Base-by-base conservation (phyloP, 2,797 vertebrate genomes). In the Ciconia nigra region DNA sequence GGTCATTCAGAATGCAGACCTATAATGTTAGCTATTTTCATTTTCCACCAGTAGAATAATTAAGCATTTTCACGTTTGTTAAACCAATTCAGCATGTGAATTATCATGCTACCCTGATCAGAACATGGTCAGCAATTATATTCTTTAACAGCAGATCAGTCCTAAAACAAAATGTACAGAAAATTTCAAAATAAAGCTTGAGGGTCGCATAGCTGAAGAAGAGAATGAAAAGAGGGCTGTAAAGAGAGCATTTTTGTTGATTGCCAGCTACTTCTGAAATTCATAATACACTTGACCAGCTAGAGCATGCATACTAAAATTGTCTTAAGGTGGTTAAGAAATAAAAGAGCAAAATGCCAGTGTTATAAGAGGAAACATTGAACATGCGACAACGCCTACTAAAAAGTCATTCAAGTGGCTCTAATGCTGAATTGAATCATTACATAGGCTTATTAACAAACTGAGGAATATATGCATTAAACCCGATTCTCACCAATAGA, bases 111-210 rank as follows among this genome's bases (percentile, higher is more conserved):
- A 4, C 22, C 22, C 74, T 33, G 54, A 28, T 24, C 79, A 77
- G 65, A 67, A 39, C 35, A 17, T 2, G 41, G 46, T 10, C 62
- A 51, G 33, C 33, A 52, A 7, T 7, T 17, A 16, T 9, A 10
- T 24, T 29, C 51, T 54, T 31, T 6, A 5, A 10, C 5, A 61
- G 6, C 46, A 31, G 33, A 70, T 19, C 21, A 15, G 17, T 37
- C 47, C 24, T 26, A 9, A 22, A 51, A 2, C 15, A 35, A 47
- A 57, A 6, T 0, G 9, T 3, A 10, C 0, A 35, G 42, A 17
- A 70, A 70, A 9, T 14, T 54, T 71, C 61, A 33, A 52, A 1
- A 39, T 15, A 19, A 57, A 80, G 20, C 59, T 22, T 11, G 10
- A 37, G 10, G 26, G 15, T 0, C 31, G 15, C 31, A 15, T 9